These are phyloP conservation scores for Psittacula echo DNA, from an alignment of 2,797 vertebrate genomes.

Conservation along the genomic window DNA sequence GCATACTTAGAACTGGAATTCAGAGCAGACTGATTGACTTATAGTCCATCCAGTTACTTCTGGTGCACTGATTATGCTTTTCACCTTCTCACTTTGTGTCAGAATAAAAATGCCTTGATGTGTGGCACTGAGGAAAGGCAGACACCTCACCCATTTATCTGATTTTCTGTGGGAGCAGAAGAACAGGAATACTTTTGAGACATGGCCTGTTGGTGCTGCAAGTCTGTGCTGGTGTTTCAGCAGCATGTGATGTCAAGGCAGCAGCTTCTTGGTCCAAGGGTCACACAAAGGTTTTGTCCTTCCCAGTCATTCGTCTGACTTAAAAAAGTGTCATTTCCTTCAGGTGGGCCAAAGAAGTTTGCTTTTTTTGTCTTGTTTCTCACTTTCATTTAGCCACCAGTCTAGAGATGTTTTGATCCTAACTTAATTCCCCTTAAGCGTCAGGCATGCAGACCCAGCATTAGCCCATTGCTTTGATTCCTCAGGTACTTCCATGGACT, in stretches of 20 bases:
- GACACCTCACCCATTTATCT: constrained; percentile 25
- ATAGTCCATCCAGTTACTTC: constrained; percentile 45
- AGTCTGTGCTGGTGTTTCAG: not conserved
- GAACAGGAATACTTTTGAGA: not conserved
- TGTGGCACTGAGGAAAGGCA: constrained; percentile 41
- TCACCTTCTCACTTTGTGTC: constrained; percentile 53
- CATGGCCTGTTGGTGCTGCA: not conserved
- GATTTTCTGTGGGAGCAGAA: constrained; percentile 44
- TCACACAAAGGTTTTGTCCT: not conserved
- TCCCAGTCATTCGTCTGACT: not conserved
- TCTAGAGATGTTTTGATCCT: not conserved
- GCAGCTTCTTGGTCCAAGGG: not conserved
- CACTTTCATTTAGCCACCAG: not conserved
- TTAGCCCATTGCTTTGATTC: not conserved
- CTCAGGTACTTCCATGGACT: not conserved
- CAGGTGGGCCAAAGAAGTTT: not conserved
- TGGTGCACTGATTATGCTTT: constrained; percentile 59
- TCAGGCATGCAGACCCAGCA: not conserved
- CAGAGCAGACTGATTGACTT: constrained; percentile 62
- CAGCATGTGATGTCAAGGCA: not conserved
- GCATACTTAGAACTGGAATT: constrained; percentile 58
- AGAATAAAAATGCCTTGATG: constrained; percentile 50
- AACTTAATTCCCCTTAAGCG: accelerated
- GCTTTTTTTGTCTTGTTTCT: not conserved
- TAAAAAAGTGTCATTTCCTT: not conserved